Evolutionary conservation across 53 echinoderm and acorn worm species (phyloP).

Genomic region (Arbacia lixula): DNA sequence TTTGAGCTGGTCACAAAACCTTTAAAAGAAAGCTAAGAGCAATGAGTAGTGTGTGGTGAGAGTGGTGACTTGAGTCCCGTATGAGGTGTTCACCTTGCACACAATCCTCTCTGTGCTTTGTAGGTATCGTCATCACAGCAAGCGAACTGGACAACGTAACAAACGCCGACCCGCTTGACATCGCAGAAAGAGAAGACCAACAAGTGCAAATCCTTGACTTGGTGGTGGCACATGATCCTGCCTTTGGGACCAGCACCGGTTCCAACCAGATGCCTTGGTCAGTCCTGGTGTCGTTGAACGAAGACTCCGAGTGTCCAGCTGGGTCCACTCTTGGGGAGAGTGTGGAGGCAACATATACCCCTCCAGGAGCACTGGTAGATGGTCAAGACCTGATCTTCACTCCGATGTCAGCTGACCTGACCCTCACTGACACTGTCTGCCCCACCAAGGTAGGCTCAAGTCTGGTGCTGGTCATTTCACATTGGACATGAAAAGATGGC

Average conservation of each 20-base stretch:
- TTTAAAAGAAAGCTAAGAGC: too few species aligned
- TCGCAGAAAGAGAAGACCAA: neutral
- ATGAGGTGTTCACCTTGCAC: too few species aligned
- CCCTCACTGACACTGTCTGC: neutral
- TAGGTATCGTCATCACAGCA: conserved; percentile 42
- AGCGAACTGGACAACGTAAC: too few species aligned
- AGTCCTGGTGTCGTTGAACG: conserved; percentile 50
- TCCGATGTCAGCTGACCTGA: neutral
- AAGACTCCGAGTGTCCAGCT: conserved; percentile 27
- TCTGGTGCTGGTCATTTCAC: too few species aligned
- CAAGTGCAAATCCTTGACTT: neutral
- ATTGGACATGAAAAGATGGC: too few species aligned
- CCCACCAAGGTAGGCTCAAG: conserved; percentile 6
- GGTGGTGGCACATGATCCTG: conserved; percentile 36
- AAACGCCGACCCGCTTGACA: neutral
- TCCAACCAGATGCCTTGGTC: conserved; percentile 60
- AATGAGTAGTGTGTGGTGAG: too few species aligned
- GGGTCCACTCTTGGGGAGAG: conserved; percentile 35
- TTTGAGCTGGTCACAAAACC: too few species aligned
- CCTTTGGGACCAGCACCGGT: conserved; percentile 56
- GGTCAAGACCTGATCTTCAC: neutral
- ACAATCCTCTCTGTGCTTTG: too few species aligned
- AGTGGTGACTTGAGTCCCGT: too few species aligned
- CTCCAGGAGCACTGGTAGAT: conserved; percentile 14
- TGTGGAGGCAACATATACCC: neutral